phyloP scores from a whole-genome alignment of 2,113 vertebrate genomes.

The Calypte anna region DNA sequence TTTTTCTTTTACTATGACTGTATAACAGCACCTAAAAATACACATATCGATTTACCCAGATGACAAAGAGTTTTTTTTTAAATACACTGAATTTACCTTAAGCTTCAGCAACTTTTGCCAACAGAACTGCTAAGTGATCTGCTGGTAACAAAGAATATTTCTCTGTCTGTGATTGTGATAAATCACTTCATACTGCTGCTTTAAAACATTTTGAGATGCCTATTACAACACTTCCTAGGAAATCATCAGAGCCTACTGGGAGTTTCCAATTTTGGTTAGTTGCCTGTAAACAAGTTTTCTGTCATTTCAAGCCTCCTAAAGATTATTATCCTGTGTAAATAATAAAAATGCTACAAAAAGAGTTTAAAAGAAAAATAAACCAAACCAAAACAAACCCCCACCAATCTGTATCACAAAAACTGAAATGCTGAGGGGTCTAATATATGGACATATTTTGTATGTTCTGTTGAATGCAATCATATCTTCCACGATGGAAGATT shows the following conservation, averaged over 20 bases:
- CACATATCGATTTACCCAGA: background rate
- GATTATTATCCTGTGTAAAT: background rate
- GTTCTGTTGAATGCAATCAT: background rate
- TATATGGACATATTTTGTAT: background rate
- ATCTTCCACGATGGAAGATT: background rate
- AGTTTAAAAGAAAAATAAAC: background rate
- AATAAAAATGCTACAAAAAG: background rate
- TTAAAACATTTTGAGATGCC: slow-evolving; percentile 29
- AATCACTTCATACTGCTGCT: background rate
- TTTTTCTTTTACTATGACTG: background rate
- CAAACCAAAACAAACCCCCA: too few species aligned
- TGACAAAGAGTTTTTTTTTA: background rate
- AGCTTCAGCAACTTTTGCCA: slow-evolving; percentile 21
- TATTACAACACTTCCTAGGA: slow-evolving; percentile 47
- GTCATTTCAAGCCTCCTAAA: background rate
- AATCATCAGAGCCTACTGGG: slow-evolving; percentile 31
- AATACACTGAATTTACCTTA: background rate
- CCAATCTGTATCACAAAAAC: background rate
- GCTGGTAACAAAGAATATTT: background rate
- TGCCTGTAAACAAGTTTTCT: background rate
- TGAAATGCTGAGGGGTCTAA: background rate
- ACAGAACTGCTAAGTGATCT: background rate
- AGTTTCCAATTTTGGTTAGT: slow-evolving; percentile 44
- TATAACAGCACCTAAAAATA: background rate
- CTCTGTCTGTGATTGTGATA: slow-evolving; percentile 14